Evolutionary conservation across 2,888 invertebrate genomes (phyloP), one percentile per base, ranked within the genome.

Genomic region (Thereva unica): DNA sequence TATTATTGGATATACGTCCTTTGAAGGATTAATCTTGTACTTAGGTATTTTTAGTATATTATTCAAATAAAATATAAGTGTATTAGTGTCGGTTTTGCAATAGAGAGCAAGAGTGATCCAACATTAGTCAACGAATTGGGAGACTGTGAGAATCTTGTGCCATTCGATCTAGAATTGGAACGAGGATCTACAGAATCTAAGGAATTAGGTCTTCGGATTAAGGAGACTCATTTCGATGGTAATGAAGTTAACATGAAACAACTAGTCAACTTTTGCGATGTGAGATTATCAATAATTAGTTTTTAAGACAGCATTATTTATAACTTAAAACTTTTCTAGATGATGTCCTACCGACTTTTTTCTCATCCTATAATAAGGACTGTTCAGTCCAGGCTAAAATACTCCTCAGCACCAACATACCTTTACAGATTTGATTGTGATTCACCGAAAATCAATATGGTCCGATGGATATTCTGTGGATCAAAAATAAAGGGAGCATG

Each of bases 401-500:
- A 77, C 53, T 71, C 72, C 2, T 71, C 68, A 2, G 77, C 76
- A 3, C 76, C 78, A 23, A 81, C 80, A 3, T 81, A 76, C 65
- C 66, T 81, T 1, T 80, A 80, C 49, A 77, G 80, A 38, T 81
- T 81, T 69, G 79, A 78, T 23, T 76, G 76, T 64, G 80, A 81
- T 57, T 79, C 80, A 2, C 72, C 74, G 40, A 71, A 74, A 3
- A 66, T 70, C 9, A 73, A 72, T 67, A 49, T 71, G 9, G 53
- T 68, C 0, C 69, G 69, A 54, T 67, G 66, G 5, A 23, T 68
- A 6, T 68, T 68, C 12, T 78, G 77, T 41, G 79, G 77, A 8
- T 71, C 72, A 4, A 71, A 74, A 42, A 64, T 77, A 34, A 72
- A 74, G 0, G 80, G 81, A 7, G 76, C 75, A 0, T 76, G 79